Evolutionary conservation across 2,113 vertebrate genomes (phyloP).

Genomic region (Mustela lutreola): DNA sequence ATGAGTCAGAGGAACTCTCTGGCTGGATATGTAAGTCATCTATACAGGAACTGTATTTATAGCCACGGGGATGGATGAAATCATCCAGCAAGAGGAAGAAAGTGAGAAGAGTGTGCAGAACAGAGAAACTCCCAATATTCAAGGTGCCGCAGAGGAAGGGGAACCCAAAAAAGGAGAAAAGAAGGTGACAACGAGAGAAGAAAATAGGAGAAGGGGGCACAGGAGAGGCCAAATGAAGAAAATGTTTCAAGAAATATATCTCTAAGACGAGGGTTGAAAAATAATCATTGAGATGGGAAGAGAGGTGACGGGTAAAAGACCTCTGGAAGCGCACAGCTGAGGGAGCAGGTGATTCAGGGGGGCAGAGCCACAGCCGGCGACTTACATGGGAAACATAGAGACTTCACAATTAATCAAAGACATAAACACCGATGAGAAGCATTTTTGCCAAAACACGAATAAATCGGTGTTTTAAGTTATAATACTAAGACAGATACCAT

Average conservation of each 20-base stretch:
- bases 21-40: neutral
- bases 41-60: neutral
- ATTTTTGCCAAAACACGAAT: neutral
- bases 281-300: neutral
- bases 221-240: neutral
- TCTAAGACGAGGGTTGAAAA: neutral
- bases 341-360: neutral
- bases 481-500: neutral
- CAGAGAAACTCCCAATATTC: neutral
- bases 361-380: neutral
- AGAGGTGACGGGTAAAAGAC: neutral
- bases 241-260: too few relatives aligned
- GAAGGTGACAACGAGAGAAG: neutral
- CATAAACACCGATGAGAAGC: neutral
- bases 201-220: accelerated
- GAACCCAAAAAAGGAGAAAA: neutral
- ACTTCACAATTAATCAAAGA: neutral
- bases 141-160: neutral
- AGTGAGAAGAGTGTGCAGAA: neutral
- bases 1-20: neutral
- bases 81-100: neutral
- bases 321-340: neutral
- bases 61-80: neutral
- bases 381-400: neutral
- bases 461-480: neutral